These are phyloP conservation scores for Luperina testacea DNA, from an alignment of 2,888 invertebrate genomes.

Conservation along the genomic window DNA sequence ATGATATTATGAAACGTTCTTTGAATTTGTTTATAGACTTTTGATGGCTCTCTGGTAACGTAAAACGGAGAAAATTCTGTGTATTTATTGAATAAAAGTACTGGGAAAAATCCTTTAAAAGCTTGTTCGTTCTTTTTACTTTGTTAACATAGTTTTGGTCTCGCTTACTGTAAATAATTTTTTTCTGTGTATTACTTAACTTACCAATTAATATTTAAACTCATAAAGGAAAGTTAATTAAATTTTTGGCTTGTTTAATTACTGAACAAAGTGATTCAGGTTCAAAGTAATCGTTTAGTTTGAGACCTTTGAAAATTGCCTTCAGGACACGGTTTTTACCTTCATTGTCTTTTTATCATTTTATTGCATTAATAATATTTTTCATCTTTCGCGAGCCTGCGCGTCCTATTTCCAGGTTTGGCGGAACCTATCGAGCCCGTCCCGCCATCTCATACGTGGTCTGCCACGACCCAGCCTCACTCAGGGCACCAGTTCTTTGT, in stretches of 20 bases:
- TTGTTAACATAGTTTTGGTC: conserved; percentile 1
- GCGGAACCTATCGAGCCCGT: too few relatives aligned
- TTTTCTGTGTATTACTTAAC: conserved; percentile 2
- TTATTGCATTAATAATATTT: not conserved
- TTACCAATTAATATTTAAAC: conserved; percentile 16
- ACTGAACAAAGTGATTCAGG: not conserved
- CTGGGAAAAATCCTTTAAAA: conserved; percentile 15
- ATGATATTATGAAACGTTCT: conserved; percentile 22
- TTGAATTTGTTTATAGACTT: conserved; percentile 41
- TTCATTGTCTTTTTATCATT: not conserved
- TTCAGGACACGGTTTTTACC: not conserved
- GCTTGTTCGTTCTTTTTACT: not conserved
- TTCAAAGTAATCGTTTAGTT: not conserved
- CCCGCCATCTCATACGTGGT: too few relatives aligned
- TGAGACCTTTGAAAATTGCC: not conserved
- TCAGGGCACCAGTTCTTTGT: too few relatives aligned
- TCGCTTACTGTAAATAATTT: not conserved
- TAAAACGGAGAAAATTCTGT: conserved; percentile 10
- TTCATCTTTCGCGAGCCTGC: too few relatives aligned
- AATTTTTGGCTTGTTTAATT: conserved; percentile 10
- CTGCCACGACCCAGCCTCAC: too few relatives aligned
- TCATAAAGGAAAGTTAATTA: conserved; percentile 12
- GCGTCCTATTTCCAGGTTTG: too few relatives aligned
- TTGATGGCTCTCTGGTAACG: conserved; percentile 34
- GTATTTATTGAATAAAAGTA: conserved; percentile 19